Percentiles rank a stretch among this genome's conserved stretches.
Conservation (phyloP, 1,140 invertebrate species). For the Caerostris darwini region DNA sequence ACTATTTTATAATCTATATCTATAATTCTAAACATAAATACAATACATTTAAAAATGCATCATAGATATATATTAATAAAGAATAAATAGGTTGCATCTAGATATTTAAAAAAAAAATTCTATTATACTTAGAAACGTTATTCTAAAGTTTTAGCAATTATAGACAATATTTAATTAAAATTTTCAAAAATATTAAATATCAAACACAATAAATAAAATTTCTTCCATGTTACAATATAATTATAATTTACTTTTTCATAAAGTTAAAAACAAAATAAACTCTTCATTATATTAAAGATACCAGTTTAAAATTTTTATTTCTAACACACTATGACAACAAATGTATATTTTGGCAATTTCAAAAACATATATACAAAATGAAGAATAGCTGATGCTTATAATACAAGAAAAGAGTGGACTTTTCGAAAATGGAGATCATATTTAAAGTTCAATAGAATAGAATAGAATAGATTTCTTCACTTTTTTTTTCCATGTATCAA, state of each 20-base stretch:
- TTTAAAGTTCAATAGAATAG: constrained; percentile 3
- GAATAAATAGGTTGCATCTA: not conserved
- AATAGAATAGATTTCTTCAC: not conserved
- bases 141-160: not conserved
- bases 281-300: not conserved
- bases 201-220: not conserved
- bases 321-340: constrained; percentile 10
- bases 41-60: not conserved
- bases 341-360: constrained; percentile 62
- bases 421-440: constrained; percentile 53
- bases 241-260: not conserved
- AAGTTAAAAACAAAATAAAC: constrained; percentile 24
- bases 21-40: not conserved
- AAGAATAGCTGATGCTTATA: constrained; percentile 37
- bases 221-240: constrained; percentile 19
- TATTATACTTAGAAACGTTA: not conserved
- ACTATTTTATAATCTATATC: not conserved
- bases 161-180: not conserved
- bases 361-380: constrained; percentile 67
- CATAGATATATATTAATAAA: not conserved
- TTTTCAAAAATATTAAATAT: not conserved
- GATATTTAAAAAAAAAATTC: not conserved
- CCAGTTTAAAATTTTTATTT: not conserved
- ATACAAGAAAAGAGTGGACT: constrained; percentile 47
- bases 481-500: not conserved